These are phyloP conservation scores for Meteorus sp. DNA, from an alignment of 1,140 invertebrate genomes.

Conservation along the genomic window DNA sequence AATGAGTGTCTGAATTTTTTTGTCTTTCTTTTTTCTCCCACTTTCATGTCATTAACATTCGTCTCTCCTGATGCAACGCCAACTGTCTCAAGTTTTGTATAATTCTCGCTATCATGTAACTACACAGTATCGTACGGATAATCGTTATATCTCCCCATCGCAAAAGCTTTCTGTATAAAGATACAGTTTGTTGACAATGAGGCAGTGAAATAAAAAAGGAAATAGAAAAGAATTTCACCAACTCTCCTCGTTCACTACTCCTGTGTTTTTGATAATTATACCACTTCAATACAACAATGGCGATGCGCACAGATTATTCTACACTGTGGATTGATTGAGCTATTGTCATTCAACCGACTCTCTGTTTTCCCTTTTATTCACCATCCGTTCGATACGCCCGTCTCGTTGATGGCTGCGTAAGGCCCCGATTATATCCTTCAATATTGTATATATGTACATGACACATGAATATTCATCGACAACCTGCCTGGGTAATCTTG, in stretches of 20 bases:
- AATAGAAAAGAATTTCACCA: background rate
- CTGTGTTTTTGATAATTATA: too few species aligned
- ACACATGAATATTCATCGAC: constrained; percentile 14
- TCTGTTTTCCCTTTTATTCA: background rate
- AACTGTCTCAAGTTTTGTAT: too few species aligned
- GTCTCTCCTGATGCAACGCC: too few species aligned
- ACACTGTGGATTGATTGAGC: constrained; percentile 30
- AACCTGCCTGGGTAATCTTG: background rate
- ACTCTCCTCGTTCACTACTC: background rate
- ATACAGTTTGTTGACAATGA: too few species aligned
- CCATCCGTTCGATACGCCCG: background rate
- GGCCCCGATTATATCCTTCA: constrained; percentile 7
- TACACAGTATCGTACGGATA: too few species aligned
- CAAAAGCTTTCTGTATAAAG: too few species aligned
- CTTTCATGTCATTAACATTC: too few species aligned
- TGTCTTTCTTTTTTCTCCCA: too few species aligned
- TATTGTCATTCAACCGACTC: constrained; percentile 23
- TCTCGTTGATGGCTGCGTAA: background rate
- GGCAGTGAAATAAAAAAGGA: background rate
- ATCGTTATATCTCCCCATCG: too few species aligned
- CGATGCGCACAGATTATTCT: constrained; percentile 20
- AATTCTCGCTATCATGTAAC: too few species aligned
- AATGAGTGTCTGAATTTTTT: too few species aligned
- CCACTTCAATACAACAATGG: background rate
- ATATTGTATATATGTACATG: background rate